Base-by-base conservation (phyloP, 2,797 vertebrate species). In the Semaprochilodus insignis region DNA sequence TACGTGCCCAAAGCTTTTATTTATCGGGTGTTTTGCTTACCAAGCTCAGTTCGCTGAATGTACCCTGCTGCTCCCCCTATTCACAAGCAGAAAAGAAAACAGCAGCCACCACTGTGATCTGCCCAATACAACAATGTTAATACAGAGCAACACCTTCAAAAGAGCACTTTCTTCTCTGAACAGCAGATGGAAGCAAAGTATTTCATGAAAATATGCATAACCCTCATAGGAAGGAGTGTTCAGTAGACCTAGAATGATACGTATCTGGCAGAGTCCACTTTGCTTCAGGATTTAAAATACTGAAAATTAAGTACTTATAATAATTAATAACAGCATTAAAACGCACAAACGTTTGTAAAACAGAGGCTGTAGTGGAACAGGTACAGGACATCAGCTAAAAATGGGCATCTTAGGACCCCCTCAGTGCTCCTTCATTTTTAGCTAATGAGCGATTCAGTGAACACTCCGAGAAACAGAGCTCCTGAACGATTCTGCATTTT, bases 171-270 rank as follows among this genome's bases (percentile, higher is more conserved):
- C 55, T 67, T 52, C 70, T 59, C 73, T 81, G 75, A 85, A 75
- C 88, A 86, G 78, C 74, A 87, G 88, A 83, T 85, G 86, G 81
- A 83, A 81, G 84, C 82, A 88, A 82, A 85, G 76, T 19, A 4
- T 23, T 54, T 34, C 40, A 27, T 59, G 48, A 44, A 72, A 17
- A 52, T 70, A 23, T 62, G 36, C 16, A 48, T 25, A 55, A 2
- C 17, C n/a, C 5, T 14, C 31, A 1, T 52, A 54, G 44, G 40
- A 25, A 52, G 25, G 25, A 2, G 23, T 19, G 11, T 23, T 72
- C 51, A 52, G 6, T 15, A 17, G 16, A 15, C 36, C n/a, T 3
- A 25, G 17, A 17, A 6, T 34, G n/a, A 23, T 70, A 0, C 36
- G 0, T 51, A 15, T 25, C 21, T 23, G 11, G 8, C 5, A 19